Evolutionary conservation across 2,888 invertebrate genomes (phyloP).

Genomic region (Heliconius cydno): DNA sequence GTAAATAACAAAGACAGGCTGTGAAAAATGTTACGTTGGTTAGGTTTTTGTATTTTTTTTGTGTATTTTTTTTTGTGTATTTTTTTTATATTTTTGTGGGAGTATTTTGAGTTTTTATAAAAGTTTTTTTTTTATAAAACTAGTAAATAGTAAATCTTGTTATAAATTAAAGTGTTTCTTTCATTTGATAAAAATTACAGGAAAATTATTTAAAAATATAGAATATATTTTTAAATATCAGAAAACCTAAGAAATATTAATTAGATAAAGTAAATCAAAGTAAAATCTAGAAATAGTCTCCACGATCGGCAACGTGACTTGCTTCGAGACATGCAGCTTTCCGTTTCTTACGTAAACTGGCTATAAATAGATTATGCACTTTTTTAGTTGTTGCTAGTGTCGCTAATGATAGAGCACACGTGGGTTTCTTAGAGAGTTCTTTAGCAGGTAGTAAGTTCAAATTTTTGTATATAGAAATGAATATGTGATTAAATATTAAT

Average conservation of each 20-base stretch:
- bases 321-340: conserved; percentile 12
- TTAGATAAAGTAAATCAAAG: neutral
- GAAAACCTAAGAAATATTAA: neutral
- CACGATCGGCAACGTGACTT: neutral
- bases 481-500: too few species aligned
- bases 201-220: neutral
- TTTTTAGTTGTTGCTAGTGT: neutral
- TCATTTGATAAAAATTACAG: too few species aligned
- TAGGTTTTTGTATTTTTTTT: neutral
- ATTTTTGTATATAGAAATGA: neutral
- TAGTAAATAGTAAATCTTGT: too few species aligned
- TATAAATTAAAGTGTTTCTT: too few species aligned
- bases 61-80: neutral
- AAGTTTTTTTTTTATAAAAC: too few species aligned
- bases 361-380: conserved; percentile 28
- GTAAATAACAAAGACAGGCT: neutral
- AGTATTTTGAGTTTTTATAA: too few species aligned
- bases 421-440: neutral
- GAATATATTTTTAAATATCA: neutral
- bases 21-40: neutral
- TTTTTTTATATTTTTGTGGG: neutral
- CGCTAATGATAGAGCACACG: neutral
- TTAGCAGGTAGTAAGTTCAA: neutral
- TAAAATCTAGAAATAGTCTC: neutral
- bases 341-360: conserved; percentile 26